Evolutionary conservation across 2,113 vertebrate genomes (phyloP).

Genomic region (Picathartes gymnocephalus): DNA sequence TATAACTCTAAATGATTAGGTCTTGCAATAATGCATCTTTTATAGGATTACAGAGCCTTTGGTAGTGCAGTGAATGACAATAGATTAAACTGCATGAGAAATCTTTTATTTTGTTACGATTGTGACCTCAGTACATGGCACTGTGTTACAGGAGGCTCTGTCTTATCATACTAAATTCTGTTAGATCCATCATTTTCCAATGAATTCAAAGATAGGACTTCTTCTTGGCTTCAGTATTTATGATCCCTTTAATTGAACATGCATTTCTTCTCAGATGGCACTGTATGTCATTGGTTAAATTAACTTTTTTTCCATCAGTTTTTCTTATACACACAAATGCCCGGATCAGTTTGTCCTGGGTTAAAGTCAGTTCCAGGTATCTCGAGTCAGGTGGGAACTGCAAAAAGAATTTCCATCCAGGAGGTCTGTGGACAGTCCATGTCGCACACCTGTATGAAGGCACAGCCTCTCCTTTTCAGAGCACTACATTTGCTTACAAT

Average conservation of each 20-base stretch:
- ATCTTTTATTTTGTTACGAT: background rate
- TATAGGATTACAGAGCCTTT: background rate
- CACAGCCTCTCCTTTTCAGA: background rate
- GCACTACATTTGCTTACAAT: background rate
- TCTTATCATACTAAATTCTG: background rate
- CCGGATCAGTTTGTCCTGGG: background rate
- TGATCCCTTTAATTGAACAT: background rate
- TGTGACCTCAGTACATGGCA: background rate
- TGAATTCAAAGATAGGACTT: background rate
- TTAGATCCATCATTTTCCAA: background rate
- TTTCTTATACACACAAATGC: background rate
- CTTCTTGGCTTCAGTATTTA: background rate
- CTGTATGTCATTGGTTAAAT: background rate
- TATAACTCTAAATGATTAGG: constrained; percentile 8
- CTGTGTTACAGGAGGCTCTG: background rate
- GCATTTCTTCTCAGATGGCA: background rate
- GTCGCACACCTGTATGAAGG: background rate
- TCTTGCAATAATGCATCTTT: background rate
- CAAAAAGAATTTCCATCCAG: background rate
- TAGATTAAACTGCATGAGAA: background rate
- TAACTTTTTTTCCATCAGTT: background rate
- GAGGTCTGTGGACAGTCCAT: background rate
- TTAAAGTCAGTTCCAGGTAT: background rate
- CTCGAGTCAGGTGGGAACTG: background rate
- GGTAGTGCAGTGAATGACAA: background rate